phyloP scores from a whole-genome alignment of 2,113 vertebrate genomes.

The Chiloscyllium plagiosum region DNA sequence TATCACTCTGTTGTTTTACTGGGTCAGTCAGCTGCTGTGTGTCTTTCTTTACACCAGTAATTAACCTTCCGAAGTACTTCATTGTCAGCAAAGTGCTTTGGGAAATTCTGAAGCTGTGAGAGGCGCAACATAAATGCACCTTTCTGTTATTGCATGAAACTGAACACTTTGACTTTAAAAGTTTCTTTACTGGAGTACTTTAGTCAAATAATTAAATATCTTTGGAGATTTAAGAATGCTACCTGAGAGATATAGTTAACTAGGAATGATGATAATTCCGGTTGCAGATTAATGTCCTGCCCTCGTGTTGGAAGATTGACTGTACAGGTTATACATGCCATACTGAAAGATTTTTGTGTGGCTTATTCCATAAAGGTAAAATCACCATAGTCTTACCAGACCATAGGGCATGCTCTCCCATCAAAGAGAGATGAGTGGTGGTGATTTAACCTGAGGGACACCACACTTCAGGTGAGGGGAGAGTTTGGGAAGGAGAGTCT shows the following conservation, averaged over 20 bases:
- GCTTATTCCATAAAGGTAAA: neutral
- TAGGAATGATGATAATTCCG: neutral
- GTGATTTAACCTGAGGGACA: too few species aligned
- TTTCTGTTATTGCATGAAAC: neutral
- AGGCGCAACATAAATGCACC: neutral
- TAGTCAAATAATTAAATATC: neutral
- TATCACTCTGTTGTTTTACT: neutral
- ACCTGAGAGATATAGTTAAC: neutral
- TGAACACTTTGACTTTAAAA: neutral
- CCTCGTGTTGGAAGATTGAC: neutral
- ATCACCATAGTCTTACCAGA: too few species aligned
- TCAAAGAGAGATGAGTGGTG: too few species aligned
- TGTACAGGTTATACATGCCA: neutral
- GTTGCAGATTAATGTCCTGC: neutral
- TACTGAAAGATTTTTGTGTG: neutral
- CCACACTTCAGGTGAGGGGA: too few species aligned
- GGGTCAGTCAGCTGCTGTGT: neutral
- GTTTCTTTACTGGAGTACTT: neutral
- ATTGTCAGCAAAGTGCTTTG: neutral
- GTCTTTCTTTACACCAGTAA: neutral
- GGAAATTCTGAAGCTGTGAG: neutral
- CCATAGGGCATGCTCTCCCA: too few species aligned
- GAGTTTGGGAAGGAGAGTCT: too few species aligned
- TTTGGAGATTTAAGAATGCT: neutral
- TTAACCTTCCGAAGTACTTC: neutral